phyloP scores from a whole-genome alignment of 2,888 invertebrate genomes.

The Trilocha varians region DNA sequence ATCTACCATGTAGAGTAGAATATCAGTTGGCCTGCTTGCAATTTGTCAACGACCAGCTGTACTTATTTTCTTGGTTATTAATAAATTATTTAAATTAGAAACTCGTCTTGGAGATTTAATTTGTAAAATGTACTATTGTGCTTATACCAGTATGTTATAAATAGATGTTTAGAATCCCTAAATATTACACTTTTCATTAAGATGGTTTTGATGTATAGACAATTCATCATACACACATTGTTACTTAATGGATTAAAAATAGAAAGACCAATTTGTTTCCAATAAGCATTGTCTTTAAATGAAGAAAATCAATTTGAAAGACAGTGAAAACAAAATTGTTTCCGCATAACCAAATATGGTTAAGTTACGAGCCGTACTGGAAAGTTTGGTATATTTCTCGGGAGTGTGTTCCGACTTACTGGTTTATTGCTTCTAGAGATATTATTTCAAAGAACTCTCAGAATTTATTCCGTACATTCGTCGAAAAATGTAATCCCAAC shows the following conservation, averaged over 20 bases:
- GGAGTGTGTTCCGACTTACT: conserved; percentile 62
- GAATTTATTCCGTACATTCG: conserved; percentile 61
- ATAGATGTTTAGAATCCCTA: no score
- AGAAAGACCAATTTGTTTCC: no score
- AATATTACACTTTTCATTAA: no score
- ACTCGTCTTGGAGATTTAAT: no score
- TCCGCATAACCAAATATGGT: conserved; percentile 36
- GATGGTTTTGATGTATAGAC: no score
- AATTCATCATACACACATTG: no score
- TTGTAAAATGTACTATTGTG: no score
- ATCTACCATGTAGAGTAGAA: conserved; percentile 65
- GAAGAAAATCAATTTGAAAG: conserved; percentile 6
- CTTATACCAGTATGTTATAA: no score
- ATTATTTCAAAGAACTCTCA: conserved; percentile 67
- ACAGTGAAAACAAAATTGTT: conserved; percentile 37
- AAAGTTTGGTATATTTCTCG: conserved; percentile 63
- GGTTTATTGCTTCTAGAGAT: conserved; percentile 66
- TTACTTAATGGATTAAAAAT: no score
- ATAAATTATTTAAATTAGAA: background rate
- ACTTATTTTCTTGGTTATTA: conserved; percentile 35
- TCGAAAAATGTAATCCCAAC: conserved; percentile 55
- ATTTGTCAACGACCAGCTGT: conserved; percentile 55
- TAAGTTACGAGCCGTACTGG: conserved; percentile 45
- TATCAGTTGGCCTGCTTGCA: conserved; percentile 59
- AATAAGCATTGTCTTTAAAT: background rate